These are phyloP conservation scores for Thomomys bottae DNA, from an alignment of 2,113 vertebrate species.

Conservation along the genomic window DNA sequence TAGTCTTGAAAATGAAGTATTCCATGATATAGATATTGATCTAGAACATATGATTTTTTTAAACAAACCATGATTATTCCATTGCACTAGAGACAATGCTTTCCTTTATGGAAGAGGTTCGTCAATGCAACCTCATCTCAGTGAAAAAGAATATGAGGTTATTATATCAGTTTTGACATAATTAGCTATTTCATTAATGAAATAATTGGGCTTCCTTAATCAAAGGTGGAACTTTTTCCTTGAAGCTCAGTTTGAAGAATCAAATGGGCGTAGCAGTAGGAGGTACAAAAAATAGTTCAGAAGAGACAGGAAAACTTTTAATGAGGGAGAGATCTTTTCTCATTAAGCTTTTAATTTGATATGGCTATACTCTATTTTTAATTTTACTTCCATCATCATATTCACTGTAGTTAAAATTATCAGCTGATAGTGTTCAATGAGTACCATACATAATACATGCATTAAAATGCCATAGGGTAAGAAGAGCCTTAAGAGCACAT, in stretches of 20 bases:
- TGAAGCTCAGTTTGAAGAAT: constrained; percentile 71
- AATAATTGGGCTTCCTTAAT: constrained; percentile 72
- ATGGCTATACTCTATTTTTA: constrained; percentile 73
- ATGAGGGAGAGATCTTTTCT: constrained; percentile 73
- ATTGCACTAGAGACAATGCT: not conserved
- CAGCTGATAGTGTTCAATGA: constrained; percentile 67
- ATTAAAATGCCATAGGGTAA: not conserved
- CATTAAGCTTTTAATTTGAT: constrained; percentile 76
- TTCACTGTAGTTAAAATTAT: constrained; percentile 59
- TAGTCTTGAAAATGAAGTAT: not conserved
- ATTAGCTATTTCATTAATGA: constrained; percentile 75
- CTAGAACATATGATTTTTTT: not conserved
- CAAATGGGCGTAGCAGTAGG: constrained; percentile 77
- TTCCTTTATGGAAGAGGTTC: constrained; percentile 18
- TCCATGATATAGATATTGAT: not conserved
- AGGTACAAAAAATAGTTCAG: constrained; percentile 68
- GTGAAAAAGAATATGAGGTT: constrained; percentile 2
- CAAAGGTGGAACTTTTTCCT: constrained; percentile 71
- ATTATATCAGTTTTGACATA: constrained; percentile 63
- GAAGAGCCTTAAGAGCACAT: not conserved
- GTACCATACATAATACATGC: constrained; percentile 28
- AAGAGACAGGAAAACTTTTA: constrained; percentile 72
- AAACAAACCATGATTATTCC: not conserved
- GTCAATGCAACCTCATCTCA: constrained; percentile 32
- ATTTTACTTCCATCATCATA: constrained; percentile 67